Base-by-base conservation (phyloP, 1,140 invertebrate genomes). In the Drosophila parvula region DNA sequence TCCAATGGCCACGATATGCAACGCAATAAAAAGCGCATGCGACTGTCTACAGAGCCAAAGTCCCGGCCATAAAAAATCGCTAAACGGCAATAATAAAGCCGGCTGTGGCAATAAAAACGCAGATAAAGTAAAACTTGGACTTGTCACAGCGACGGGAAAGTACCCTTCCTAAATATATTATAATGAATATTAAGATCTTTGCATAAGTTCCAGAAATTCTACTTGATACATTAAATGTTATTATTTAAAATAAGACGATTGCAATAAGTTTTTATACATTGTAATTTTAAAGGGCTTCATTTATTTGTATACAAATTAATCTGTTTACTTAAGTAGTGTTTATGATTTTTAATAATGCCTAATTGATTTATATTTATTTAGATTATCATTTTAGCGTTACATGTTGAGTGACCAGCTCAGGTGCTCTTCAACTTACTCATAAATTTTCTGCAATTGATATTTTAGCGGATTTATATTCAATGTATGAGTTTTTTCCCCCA, bases 31-130 rank as follows among this genome's bases (percentile, higher is more conserved):
- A 86, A 79, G 62, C 78, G 78, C 82, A 67, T 76, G 61, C 81
- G 55, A 44, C 43, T 55, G 79, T 75, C 79, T 82, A 77, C 58
- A 67, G 71, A 58, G 62, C 56, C 69, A 65, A 40, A 77, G 71
- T 77, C 47, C 62, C 44, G 55, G 43, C 57, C 81, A 88, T 89
- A 89, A 88, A 89, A 88, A 78, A 88, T 75, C 79, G 84, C 83
- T 88, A 88, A 88, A 78, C 74, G 84, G 84, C 83, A 70, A 89
- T 89, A 88, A 89, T 89, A 88, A 80, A 89, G 80, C 80, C 59
- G 67, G 62, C 63, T 55, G 53, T 48, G 73, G 80, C 68, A 65
- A 80, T 89, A 88, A 88, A 88, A 86, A 78, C 40, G 8, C 62
- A 55, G 74, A 76, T 67, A 58, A 64, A 41, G 36, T 30, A 43